These are phyloP conservation scores for Pasiphila rectangulata DNA, from an alignment of 2,888 invertebrate genomes.

Conservation along the genomic window DNA sequence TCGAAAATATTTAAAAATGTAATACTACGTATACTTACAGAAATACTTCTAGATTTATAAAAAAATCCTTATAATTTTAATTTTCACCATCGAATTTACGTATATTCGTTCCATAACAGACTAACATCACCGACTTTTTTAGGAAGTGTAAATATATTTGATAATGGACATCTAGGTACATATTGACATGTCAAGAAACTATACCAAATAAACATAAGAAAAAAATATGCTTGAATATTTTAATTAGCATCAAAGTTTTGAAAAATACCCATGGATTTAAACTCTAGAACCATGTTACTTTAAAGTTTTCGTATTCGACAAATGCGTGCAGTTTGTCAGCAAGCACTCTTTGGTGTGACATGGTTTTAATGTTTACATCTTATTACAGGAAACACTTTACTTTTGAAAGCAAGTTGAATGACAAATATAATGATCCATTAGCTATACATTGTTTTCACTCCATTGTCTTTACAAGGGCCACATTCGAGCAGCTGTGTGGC, in stretches of 20 bases:
- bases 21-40: conserved; percentile 31
- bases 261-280: too few species aligned
- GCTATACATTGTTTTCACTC: conserved; percentile 1
- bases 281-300: too few species aligned
- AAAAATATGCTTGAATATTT: neutral
- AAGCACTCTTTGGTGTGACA: too few species aligned
- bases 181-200: too few species aligned
- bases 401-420: too few species aligned
- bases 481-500: neutral
- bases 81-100: conserved; percentile 65
- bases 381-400: too few species aligned
- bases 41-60: conserved; percentile 29
- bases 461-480: conserved; percentile 4
- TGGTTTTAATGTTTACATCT: too few species aligned
- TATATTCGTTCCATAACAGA: conserved; percentile 73
- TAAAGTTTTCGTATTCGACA: too few species aligned
- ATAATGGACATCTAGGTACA: neutral
- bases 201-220: too few species aligned
- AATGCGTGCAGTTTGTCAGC: too few species aligned
- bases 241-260: neutral
- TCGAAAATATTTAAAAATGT: conserved; percentile 31
- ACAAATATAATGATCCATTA: neutral
- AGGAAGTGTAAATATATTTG: conserved; percentile 4
- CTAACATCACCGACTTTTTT: conserved; percentile 42
- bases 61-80: conserved; percentile 40